phyloP scores from a whole-genome alignment of 2,113 vertebrate species.

The Oncorhynchus kisutch region DNA sequence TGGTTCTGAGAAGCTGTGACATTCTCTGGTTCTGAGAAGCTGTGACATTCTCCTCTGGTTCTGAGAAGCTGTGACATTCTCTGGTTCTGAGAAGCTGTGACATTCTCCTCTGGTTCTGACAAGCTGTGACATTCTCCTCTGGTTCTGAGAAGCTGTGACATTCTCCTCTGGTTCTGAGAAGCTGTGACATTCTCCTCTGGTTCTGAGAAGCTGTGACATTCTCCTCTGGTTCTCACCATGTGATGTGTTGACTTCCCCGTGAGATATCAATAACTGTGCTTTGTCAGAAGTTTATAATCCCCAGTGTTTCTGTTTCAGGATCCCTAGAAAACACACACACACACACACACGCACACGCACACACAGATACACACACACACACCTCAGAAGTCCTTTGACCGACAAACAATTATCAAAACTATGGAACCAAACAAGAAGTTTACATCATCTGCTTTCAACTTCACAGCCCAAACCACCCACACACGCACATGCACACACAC shows the following conservation, averaged over 20 bases:
- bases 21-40: no score
- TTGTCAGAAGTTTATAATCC: slow-evolving; percentile 47
- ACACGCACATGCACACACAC: no score
- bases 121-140: no score
- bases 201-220: not conserved
- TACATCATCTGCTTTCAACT: slow-evolving; percentile 42
- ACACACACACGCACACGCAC: not conserved
- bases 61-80: no score
- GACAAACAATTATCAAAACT: slow-evolving; percentile 33
- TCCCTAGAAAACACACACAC: slow-evolving; percentile 17
- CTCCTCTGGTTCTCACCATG: not conserved
- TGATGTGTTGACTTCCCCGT: slow-evolving; percentile 39
- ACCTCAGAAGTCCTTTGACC: not conserved
- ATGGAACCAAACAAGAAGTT: slow-evolving; percentile 26
- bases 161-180: no score
- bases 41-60: no score
- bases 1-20: no score
- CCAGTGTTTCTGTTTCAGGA: slow-evolving; percentile 51
- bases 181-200: no score
- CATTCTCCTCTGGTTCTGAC: no score
- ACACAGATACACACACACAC: not conserved
- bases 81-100: no score
- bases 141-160: no score
- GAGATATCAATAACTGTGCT: slow-evolving; percentile 58
- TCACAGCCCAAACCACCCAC: slow-evolving; percentile 23